Evolutionary conservation across 1,140 invertebrate genomes (phyloP).

Genomic region (Carcinoscorpius rotundicauda): DNA sequence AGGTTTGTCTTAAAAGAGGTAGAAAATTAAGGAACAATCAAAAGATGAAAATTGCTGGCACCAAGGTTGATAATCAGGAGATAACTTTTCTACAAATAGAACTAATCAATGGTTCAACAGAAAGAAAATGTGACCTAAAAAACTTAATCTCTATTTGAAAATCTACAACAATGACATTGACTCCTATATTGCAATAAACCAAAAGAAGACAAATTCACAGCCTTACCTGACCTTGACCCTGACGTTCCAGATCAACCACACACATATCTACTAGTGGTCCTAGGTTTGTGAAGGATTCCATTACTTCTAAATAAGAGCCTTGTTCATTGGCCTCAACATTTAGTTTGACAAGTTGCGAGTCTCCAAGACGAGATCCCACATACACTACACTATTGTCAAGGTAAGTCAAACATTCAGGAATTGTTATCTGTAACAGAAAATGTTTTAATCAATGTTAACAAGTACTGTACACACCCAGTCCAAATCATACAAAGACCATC

Average conservation of each 20-base stretch:
- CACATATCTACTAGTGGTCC: slow-evolving; percentile 97
- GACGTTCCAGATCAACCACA: slow-evolving; percentile 87
- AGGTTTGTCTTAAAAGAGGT: no score
- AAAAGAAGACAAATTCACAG: slow-evolving; percentile 4
- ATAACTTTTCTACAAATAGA: no score
- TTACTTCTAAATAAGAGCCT: slow-evolving; percentile 79
- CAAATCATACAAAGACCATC: no score
- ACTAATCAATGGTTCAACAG: no score
- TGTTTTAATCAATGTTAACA: no score
- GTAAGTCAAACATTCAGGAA: slow-evolving; percentile 97
- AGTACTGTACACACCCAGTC: no score
- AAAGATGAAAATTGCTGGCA: no score
- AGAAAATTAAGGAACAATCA: no score
- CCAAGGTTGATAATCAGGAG: no score
- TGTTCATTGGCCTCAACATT: slow-evolving; percentile 70
- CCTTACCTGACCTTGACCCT: slow-evolving; percentile 78
- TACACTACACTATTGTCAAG: slow-evolving; percentile 97
- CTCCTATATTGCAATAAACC: background rate
- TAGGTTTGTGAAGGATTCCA: slow-evolving; percentile 94
- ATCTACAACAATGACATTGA: no score
- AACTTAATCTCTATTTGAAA: no score
- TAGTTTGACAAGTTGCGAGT: slow-evolving; percentile 89
- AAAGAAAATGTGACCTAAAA: no score
- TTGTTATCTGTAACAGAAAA: slow-evolving; percentile 60
- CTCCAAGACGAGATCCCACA: slow-evolving; percentile 89